Percentiles rank a stretch among this genome's conserved stretches.
phyloP scores from a whole-genome alignment of 2,113 vertebrate species.

The Hoplias malabaricus region DNA sequence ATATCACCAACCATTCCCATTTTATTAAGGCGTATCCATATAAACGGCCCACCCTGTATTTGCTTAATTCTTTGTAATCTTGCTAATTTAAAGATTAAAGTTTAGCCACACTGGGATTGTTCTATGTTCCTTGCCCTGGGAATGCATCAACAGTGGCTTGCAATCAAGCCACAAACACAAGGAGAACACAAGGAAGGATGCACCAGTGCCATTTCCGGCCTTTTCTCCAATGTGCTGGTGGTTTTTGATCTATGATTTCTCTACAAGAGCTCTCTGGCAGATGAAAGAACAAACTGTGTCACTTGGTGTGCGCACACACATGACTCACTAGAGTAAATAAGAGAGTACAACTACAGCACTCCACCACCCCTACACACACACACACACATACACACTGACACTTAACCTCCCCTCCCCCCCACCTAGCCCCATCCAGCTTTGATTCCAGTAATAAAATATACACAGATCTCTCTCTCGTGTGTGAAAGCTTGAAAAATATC shows the following conservation, averaged over 20 bases:
- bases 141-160: background rate
- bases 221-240: conserved; percentile 56
- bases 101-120: too few relatives aligned
- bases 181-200: conserved; percentile 13
- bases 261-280: conserved; percentile 59
- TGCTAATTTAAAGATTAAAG: too few relatives aligned
- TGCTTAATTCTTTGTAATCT: too few relatives aligned
- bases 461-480: conserved; percentile 18
- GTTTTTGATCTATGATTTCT: conserved; percentile 56
- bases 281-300: conserved; percentile 64
- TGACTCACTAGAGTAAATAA: conserved; percentile 65
- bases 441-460: conserved; percentile 14
- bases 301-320: conserved; percentile 66
- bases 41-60: too few relatives aligned
- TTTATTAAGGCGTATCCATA: too few relatives aligned
- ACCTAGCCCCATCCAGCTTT: background rate
- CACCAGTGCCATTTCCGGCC: background rate
- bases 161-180: conserved; percentile 32
- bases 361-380: conserved; percentile 53
- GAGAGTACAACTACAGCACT: conserved; percentile 59
- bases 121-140: background rate
- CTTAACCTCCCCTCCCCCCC: conserved; percentile 59
- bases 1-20: too few relatives aligned
- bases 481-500: conserved; percentile 8
- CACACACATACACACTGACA: conserved; percentile 57